A percentile compares a stretch with the other conserved stretches of the same genome.
phyloP scores from a whole-genome alignment of 64 coral and sea anemone genomes.

The Exaiptasia diaphana region DNA sequence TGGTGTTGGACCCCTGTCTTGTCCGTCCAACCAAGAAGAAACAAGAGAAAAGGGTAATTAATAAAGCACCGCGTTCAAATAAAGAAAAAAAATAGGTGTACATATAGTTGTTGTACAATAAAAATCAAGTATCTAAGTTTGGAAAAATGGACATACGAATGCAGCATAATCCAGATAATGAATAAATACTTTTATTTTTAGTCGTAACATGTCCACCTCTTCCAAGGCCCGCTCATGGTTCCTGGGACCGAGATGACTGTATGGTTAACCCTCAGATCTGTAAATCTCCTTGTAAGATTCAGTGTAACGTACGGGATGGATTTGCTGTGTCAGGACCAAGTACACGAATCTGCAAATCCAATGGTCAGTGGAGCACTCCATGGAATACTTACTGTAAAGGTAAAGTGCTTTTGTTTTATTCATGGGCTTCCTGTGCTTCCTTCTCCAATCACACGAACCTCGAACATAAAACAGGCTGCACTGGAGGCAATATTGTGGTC shows the following conservation, averaged over 20 bases:
- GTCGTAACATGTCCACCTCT: conserved; percentile 72
- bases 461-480: no score
- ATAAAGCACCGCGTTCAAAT: neutral
- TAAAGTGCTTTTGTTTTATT: neutral
- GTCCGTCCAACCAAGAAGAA: conserved; percentile 49
- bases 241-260: conserved; percentile 82
- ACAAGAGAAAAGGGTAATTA: conserved; percentile 72
- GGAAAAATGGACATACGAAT: neutral
- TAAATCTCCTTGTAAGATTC: conserved; percentile 60
- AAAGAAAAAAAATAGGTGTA: no score
- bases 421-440: no score
- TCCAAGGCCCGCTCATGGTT: conserved; percentile 50
- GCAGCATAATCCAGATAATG: neutral
- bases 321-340: conserved; percentile 54
- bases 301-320: conserved; percentile 60
- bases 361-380: conserved; percentile 74
- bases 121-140: no score
- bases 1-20: conserved; percentile 57
- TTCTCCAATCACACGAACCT: neutral
- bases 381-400: conserved; percentile 94
- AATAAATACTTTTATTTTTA: no score
- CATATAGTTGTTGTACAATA: no score
- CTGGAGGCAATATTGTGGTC: neutral
- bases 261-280: conserved; percentile 44
- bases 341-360: conserved; percentile 21